Base-by-base conservation (phyloP, 2,113 vertebrate genomes). In the Coturnix japonica region DNA sequence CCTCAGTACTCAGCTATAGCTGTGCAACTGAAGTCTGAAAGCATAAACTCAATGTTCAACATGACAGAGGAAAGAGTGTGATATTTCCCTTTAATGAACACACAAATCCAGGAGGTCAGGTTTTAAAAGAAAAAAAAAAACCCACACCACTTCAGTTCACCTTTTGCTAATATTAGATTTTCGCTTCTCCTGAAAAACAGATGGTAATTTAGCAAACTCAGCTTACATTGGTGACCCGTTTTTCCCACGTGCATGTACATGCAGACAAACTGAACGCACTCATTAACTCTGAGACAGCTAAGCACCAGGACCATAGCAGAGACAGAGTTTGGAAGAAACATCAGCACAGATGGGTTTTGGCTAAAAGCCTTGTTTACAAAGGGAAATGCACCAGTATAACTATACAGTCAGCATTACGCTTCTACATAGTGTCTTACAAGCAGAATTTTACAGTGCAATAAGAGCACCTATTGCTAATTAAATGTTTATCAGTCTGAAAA, bases 41-140 rank as follows among this genome's bases (percentile, higher is more conserved):
- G 65, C 30, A 30, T 39, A 63, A 14, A 87, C 7, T 5, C 11
- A 6, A 61, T 23, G 49, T 28, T 59, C n/a, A 57, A 8, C 13
- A 41, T 0, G 0, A 17, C 7, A 63, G 4, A 61, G 13, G 7
- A 92, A 83, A 90, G 12, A 3, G 9, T 53, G 13, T 18, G 33
- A 89, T 35, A 72, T 41, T 59, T 71, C 13, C 69, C 86, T 86
- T 83, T 51, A 70, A 72, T 16, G 18, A 25, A 86, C 4, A 72
- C 5, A 59, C 2, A 33, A n/a, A 80, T 25, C 20, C 70, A 5
- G 12, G 28, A 69, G 19, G 4, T 59, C 46, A 41, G 13, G 11
- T 31, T 37, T 33, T 57, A 33, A 33, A 39, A 63, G 15, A 39
- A 39, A 61, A 25, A 43, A 43, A 13, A 37, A 28, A 18, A 10